Conservation (phyloP, 2,888 invertebrate genomes). For the Cynaeus angustus region DNA sequence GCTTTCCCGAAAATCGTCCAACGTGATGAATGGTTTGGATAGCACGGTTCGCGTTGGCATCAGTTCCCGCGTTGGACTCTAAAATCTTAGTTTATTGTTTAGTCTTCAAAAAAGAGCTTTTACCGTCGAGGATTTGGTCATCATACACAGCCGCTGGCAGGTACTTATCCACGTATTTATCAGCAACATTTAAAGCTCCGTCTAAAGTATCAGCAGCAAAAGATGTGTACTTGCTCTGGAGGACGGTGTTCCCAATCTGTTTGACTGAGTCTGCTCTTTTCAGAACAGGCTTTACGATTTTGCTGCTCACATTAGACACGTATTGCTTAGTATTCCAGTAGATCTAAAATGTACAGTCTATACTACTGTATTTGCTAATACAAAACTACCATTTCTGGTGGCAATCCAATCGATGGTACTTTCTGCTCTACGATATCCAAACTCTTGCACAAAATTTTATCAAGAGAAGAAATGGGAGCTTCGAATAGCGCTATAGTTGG, state of each 20-base stretch:
- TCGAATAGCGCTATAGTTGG: conserved; percentile 84
- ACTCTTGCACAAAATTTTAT: conserved; percentile 86
- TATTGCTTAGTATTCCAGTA: conserved; percentile 87
- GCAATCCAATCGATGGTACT: conserved; percentile 87
- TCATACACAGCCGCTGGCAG: conserved; percentile 77
- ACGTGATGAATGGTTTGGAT: conserved; percentile 87
- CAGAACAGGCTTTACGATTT: conserved; percentile 80
- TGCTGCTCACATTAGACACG: conserved; percentile 74
- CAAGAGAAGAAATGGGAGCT: conserved; percentile 82
- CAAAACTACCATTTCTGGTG: conserved; percentile 85
- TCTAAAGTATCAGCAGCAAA: conserved; percentile 85
- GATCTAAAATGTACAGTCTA: conserved; percentile 74
- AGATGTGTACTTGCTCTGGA: conserved; percentile 81
- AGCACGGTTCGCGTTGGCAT: conserved; percentile 74
- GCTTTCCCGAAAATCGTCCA: conserved; percentile 83
- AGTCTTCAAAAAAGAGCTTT: neutral
- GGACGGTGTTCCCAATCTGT: conserved; percentile 81
- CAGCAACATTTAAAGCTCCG: conserved; percentile 84
- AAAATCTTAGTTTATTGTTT: conserved; percentile 1
- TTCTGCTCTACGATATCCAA: conserved; percentile 89
- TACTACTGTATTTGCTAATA: neutral
- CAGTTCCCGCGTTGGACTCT: conserved; percentile 54
- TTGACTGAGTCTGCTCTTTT: conserved; percentile 89
- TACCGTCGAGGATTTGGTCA: conserved; percentile 80
- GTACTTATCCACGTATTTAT: conserved; percentile 88